Evolutionary conservation across 2,888 invertebrate species (phyloP), one percentile per base, ranked within the genome.

Genomic region (Synergus gifuensis): DNA sequence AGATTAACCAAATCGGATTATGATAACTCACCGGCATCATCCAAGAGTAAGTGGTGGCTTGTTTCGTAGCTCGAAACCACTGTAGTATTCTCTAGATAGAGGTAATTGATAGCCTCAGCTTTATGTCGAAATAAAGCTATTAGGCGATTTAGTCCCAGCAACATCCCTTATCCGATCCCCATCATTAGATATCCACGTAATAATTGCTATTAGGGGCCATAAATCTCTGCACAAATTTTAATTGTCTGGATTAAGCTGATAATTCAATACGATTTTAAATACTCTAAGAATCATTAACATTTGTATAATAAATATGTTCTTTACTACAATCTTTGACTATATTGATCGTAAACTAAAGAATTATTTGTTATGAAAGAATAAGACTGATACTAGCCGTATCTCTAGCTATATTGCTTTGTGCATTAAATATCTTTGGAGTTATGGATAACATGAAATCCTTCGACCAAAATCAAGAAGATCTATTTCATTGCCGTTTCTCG

Each of bases 1-100:
- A 86, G 87, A 87, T 86, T 86, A 89, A 83, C 85, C 82, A 85
- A 87, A 90, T 87, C 89, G 87, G 89, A 89, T 90, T 90, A 90
- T 88, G 86, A 88, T 89, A 89, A 88, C 88, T 86, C 85, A 77
- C 66, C 46, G 77, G 80, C 64, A 83, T 80, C 80, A 83, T 67
- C 81, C 79, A 83, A 79, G 79, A 81, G 79, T 79, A 78, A 81
- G 64, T 78, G 78, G 78, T 77, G 63, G 67, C 78, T 73, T 81
- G 76, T 79, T 80, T 60, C 76, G 77, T 69, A 82, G 16, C 54
- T 16, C 60, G 49, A 49, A 79, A 69, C 78, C 78, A 80, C 36
- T 76, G 67, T 81, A 83, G 81, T 82, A 78, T 79, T 49, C 76
- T 77, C 81, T 77, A 73, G 82, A 81, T 81, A 79, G 76, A 76